phyloP scores from a whole-genome alignment of 1,140 invertebrate genomes.

The Drosophila eugracilis region DNA sequence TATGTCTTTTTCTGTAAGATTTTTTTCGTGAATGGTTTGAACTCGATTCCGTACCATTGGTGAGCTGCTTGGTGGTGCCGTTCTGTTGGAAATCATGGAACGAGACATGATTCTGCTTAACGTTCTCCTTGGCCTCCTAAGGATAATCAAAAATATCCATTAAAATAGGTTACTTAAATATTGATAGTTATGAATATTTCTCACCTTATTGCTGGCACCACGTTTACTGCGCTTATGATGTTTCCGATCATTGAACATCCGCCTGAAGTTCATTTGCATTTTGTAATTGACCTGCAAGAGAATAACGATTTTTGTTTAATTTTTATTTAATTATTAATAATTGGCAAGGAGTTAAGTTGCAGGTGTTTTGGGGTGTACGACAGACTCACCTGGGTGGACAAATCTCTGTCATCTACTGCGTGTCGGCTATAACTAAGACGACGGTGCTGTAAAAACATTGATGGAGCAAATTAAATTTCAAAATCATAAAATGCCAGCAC shows the following conservation, averaged over 20 bases:
- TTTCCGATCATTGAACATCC: conserved; percentile 92
- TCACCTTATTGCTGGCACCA: conserved; percentile 89
- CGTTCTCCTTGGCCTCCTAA: conserved; percentile 85
- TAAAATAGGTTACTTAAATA: conserved; percentile 11
- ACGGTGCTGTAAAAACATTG: conserved; percentile 89
- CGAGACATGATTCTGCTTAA: conserved; percentile 93
- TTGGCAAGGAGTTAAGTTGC: neutral
- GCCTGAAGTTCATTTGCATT: conserved; percentile 95
- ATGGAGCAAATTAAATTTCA: conserved; percentile 61
- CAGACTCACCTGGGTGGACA: conserved; percentile 89
- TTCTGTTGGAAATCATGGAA: conserved; percentile 95
- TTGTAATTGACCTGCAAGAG: conserved; percentile 92
- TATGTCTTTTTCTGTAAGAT: conserved; percentile 85
- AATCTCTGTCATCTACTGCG: conserved; percentile 94
- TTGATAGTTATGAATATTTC: conserved; percentile 3
- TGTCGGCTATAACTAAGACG: conserved; percentile 95
- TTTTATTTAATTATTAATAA: neutral
- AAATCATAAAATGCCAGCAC: conserved; percentile 50
- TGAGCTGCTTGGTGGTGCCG: conserved; percentile 93
- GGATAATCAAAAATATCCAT: conserved; percentile 6
- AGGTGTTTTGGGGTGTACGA: conserved; percentile 4
- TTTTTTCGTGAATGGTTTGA: conserved; percentile 84
- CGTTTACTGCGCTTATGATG: conserved; percentile 93
- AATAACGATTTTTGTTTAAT: neutral
- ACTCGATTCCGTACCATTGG: conserved; percentile 90